Percentiles rank a stretch among this genome's conserved stretches.
Evolutionary conservation across 2,797 vertebrate species (phyloP).

Genomic region (Syndactyla subalaris): DNA sequence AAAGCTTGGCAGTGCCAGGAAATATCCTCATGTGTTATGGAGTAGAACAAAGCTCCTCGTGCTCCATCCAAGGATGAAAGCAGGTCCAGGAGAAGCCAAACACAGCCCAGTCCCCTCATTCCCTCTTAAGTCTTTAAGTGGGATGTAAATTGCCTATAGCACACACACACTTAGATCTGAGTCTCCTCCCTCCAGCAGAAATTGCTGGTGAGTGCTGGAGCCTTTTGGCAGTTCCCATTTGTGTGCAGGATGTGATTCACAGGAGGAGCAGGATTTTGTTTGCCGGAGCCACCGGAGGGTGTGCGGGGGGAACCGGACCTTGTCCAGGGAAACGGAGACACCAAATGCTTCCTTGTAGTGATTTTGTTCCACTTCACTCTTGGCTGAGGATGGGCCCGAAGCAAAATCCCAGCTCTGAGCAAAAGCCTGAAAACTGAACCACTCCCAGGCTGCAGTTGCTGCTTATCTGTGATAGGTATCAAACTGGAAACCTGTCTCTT

Average conservation of each 20-base stretch:
- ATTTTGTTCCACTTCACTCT: conserved; percentile 39
- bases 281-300: neutral
- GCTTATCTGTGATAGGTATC: conserved; percentile 31
- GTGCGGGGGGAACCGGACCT: neutral
- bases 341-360: conserved; percentile 22
- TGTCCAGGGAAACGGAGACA: neutral
- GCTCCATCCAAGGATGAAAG: neutral
- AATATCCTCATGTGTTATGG: neutral
- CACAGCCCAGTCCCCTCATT: neutral
- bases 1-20: neutral
- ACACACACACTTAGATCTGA: neutral
- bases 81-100: neutral
- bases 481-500: neutral
- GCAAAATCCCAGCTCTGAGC: conserved; percentile 22
- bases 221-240: neutral
- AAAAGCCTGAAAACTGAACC: neutral
- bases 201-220: neutral
- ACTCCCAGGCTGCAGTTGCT: neutral
- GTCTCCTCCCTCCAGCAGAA: neutral
- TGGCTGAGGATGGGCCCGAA: neutral
- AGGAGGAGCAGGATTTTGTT: neutral
- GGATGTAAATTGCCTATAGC: neutral
- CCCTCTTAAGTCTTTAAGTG: neutral
- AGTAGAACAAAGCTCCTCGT: neutral
- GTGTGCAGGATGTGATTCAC: neutral